Base-by-base conservation (phyloP, 2,797 vertebrate genomes). In the Acanthiza pusilla region DNA sequence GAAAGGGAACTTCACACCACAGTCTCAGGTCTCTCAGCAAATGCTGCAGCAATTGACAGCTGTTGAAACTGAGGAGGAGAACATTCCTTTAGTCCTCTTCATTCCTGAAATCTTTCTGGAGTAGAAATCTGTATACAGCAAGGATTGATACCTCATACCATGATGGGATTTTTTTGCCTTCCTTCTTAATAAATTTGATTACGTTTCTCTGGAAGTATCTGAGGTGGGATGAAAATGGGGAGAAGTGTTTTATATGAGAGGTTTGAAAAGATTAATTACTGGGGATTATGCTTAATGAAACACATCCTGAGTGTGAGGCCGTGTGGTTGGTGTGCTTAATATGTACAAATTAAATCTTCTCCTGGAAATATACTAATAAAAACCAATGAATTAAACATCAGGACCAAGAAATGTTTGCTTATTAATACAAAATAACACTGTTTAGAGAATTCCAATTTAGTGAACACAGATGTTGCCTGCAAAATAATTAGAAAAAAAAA, bases 331-430 rank as follows among this genome's bases (percentile, higher is more conserved):
- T 95, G 51, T 68, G 73, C 94, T 97, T 97, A 97, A 97, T 97
- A 97, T 3, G 36, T 96, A 96, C 96, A 97, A 98, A 98, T 98
- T 97, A 97, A 98, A 97, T 97, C 53, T 96, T 97, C 92, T 97
- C 36, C 93, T 96, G 71, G 86, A 98, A 97, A 97, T 95, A 96
- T 53, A 96, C 86, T 96, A 96, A 96, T 97, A 97, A 97, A 98
- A 81, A 71, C 7, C 95, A 94, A 94, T 97, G 95, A 97, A 98
- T 98, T 98, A 98, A 98, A 97, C 94, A 98, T 98, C 95, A 97
- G 95, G 85, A 96, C 82, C 79, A 80, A 94, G 93, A 97, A 91
- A 97, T 94, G 95, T 89, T 75, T 76, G 76, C 84, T 98, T 97
- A 97, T 98, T 97, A 97, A 97, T 97, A 96, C 73, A 88, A 91